Percentiles rank a stretch among this genome's conserved stretches.
phyloP scores from a whole-genome alignment of 2,797 vertebrate genomes.

The Notamacropus eugenii region DNA sequence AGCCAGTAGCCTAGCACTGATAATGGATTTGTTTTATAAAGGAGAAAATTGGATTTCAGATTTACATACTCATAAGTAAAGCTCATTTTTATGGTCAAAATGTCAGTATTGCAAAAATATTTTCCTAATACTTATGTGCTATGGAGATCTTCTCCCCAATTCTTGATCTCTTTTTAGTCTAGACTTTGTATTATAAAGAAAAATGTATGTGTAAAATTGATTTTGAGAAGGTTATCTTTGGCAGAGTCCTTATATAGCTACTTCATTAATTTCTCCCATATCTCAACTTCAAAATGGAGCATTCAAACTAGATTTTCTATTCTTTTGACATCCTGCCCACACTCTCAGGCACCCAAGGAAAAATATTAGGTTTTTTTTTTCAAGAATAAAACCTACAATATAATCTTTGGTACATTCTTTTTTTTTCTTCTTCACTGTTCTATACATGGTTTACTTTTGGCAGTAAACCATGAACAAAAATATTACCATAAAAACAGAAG shows the following conservation, averaged over 20 bases:
- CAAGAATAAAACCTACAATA: conserved; percentile 40
- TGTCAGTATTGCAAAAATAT: background rate
- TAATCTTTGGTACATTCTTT: conserved; percentile 28
- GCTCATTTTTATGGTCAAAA: background rate
- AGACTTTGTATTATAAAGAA: conserved; percentile 10
- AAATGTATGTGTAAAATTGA: background rate
- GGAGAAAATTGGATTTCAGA: background rate
- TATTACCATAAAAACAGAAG: conserved; percentile 64
- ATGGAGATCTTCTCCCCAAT: background rate
- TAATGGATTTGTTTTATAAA: background rate
- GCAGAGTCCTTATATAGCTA: background rate
- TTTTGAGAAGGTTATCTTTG: background rate
- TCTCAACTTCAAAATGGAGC: background rate
- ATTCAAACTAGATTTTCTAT: background rate
- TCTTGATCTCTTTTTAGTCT: background rate
- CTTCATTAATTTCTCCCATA: background rate
- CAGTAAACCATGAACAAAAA: conserved; percentile 34
- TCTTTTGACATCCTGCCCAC: background rate
- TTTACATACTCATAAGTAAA: background rate
- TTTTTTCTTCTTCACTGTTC: conserved; percentile 62
- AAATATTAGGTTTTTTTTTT: conserved; percentile 25
- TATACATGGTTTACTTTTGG: conserved; percentile 66
- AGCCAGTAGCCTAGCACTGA: background rate
- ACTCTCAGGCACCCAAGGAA: background rate
- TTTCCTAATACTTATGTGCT: background rate